A percentile compares a stretch with the other conserved stretches of the same genome.
Conservation (phyloP, 2,797 vertebrate species). For the Buphagus erythrorhynchus region DNA sequence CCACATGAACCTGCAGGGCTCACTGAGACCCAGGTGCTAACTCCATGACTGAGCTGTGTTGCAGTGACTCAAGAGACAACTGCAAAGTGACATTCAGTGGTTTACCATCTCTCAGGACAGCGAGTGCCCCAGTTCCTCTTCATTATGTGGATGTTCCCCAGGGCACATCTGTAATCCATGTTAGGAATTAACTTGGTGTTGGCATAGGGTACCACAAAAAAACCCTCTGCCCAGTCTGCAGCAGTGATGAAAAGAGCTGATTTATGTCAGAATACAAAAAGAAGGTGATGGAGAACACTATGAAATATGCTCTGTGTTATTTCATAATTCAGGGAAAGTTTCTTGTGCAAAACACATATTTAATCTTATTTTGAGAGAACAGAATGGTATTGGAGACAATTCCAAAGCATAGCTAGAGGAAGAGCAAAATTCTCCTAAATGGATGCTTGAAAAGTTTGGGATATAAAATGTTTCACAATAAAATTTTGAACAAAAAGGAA, state of each 20-base stretch:
- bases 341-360: not conserved
- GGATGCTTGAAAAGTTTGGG: not conserved
- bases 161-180: not conserved
- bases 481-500: not conserved
- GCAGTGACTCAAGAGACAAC: not conserved
- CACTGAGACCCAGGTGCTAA: not conserved
- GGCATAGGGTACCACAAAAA: not conserved
- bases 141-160: rapidly evolving
- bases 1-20: not conserved
- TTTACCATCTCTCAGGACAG: not conserved
- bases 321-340: not conserved
- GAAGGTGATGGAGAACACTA: not conserved
- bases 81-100: not conserved
- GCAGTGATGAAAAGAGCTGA: not conserved
- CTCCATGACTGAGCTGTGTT: not conserved
- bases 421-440: not conserved
- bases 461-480: not conserved
- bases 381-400: not conserved
- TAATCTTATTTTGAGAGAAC: not conserved
- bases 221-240: not conserved
- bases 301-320: not conserved
- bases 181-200: not conserved
- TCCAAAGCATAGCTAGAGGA: not conserved
- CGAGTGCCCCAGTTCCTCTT: not conserved
- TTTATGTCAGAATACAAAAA: not conserved